Conservation (phyloP, 2,113 vertebrate genomes). For the Cyanocitta stelleri region DNA sequence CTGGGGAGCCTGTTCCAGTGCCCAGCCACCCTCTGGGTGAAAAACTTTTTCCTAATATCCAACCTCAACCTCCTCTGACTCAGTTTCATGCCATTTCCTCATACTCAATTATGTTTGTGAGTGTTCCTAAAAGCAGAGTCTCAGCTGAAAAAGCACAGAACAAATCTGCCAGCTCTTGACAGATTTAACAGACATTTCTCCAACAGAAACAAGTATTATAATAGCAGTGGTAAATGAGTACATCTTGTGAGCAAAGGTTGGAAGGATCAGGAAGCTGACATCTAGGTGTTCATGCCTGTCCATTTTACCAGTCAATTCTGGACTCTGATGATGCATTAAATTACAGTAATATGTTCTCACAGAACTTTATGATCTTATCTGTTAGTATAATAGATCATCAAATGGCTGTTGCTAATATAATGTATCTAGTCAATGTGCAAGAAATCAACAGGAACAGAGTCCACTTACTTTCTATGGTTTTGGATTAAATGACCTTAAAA, state of each 20-base stretch:
- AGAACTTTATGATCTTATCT: background rate
- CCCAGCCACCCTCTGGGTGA: background rate
- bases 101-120: rapidly evolving
- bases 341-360: background rate
- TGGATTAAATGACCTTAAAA: background rate
- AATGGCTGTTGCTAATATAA: background rate
- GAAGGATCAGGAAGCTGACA: background rate
- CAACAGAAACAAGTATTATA: background rate
- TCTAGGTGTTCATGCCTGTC: background rate
- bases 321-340: background rate
- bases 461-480: background rate
- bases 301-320: background rate
- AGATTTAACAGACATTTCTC: background rate
- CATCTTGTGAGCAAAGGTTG: background rate
- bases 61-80: rapidly evolving
- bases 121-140: background rate
- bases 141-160: background rate
- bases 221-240: background rate
- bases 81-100: background rate
- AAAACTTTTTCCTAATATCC: rapidly evolving
- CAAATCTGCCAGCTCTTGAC: background rate
- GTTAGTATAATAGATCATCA: background rate
- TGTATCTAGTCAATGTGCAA: background rate
- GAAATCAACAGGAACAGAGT: background rate
- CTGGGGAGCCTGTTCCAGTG: background rate